These are phyloP conservation scores for Ecliptopera silaceata DNA, from an alignment of 2,888 invertebrate genomes.

Conservation along the genomic window DNA sequence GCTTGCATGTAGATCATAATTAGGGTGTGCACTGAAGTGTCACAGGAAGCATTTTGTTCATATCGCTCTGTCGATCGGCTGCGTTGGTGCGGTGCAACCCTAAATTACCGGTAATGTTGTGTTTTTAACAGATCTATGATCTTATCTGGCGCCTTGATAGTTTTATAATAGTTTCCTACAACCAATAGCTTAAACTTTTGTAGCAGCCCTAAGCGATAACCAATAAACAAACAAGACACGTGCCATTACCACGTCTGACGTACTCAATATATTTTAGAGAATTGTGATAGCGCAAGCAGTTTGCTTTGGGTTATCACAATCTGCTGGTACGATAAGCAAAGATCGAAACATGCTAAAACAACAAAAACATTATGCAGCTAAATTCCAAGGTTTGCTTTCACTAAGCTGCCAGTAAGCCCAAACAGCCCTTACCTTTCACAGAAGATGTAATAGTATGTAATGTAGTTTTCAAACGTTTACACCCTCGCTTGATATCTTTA, in stretches of 20 bases:
- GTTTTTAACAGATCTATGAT: constrained; percentile 33
- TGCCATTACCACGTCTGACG: too few relatives aligned
- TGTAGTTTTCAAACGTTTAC: constrained; percentile 25
- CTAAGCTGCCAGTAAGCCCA: background rate
- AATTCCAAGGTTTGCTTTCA: background rate
- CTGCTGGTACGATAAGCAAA: background rate
- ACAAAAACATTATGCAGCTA: background rate
- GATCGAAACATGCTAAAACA: background rate
- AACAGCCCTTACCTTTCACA: background rate
- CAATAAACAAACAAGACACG: too few relatives aligned
- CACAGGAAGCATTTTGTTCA: constrained; percentile 74
- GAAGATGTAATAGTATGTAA: background rate
- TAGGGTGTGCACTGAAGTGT: constrained; percentile 62
- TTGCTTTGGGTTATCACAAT: too few relatives aligned
- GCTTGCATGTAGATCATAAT: constrained; percentile 70
- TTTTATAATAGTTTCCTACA: constrained; percentile 19
- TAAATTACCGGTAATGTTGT: constrained; percentile 46
- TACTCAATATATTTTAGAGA: too few relatives aligned
- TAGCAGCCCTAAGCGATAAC: background rate
- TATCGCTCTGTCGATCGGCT: constrained; percentile 63
- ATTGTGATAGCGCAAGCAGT: too few relatives aligned
- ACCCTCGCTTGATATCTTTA: background rate
- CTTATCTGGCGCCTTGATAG: constrained; percentile 17
- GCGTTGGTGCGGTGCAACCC: constrained; percentile 50
- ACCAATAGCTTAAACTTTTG: background rate